Evolutionary conservation across 2,113 vertebrate species (phyloP).

Genomic region (Burhinus bistriatus): DNA sequence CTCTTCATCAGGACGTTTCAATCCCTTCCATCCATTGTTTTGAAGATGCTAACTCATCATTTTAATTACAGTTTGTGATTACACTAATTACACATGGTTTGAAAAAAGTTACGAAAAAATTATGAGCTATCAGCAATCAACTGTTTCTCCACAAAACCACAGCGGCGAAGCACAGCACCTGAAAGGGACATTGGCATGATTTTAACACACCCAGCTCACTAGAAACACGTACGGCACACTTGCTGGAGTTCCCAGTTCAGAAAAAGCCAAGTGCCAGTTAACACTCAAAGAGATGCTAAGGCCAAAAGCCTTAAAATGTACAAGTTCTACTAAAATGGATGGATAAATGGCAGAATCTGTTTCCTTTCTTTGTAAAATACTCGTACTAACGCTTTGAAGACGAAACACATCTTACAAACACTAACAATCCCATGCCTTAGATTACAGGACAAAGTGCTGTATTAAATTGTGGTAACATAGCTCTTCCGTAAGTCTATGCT

Average conservation of each 20-base stretch:
- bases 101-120: not conserved
- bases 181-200: not conserved
- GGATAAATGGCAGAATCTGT: not conserved
- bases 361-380: not conserved
- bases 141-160: not conserved
- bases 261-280: not conserved
- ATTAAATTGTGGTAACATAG: rapidly evolving
- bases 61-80: not conserved
- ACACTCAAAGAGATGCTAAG: not conserved
- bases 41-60: not conserved
- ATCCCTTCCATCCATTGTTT: not conserved
- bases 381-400: not conserved
- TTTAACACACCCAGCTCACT: rapidly evolving
- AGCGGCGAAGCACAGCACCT: not conserved
- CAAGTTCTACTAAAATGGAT: not conserved
- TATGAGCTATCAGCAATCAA: not conserved
- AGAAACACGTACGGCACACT: rapidly evolving
- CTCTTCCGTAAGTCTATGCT: rapidly evolving
- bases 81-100: not conserved
- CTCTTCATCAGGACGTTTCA: not conserved
- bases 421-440: not conserved
- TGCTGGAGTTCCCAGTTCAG: not conserved
- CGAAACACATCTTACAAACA: rapidly evolving
- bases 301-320: not conserved
- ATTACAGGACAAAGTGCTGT: not conserved